Evolutionary conservation across 2,888 invertebrate genomes (phyloP).

Genomic region (Xanthostigma xanthostigma): DNA sequence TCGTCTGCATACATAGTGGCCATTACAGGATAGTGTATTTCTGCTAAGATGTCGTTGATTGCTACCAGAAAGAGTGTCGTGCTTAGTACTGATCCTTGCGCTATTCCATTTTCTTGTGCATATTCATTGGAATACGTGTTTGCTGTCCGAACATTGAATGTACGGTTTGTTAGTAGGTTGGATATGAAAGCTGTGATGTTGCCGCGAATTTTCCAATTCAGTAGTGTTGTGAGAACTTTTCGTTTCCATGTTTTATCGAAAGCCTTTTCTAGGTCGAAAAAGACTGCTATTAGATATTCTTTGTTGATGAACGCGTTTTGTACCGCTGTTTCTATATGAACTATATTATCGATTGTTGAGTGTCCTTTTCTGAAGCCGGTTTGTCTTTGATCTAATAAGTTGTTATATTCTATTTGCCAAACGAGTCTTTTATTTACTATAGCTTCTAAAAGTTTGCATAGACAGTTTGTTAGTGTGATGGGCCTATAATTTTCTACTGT

Average conservation of each 20-base stretch:
- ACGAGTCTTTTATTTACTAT: slow-evolving; percentile 4
- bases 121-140: not conserved
- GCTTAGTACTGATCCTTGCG: not conserved
- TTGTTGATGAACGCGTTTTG: slow-evolving; percentile 8
- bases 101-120: not conserved
- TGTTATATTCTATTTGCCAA: slow-evolving; percentile 9
- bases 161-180: slow-evolving; percentile 9
- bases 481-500: slow-evolving; percentile 3
- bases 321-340: slow-evolving; percentile 8
- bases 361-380: slow-evolving; percentile 9
- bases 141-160: not conserved
- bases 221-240: slow-evolving; percentile 8
- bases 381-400: slow-evolving; percentile 9
- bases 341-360: slow-evolving; percentile 11
- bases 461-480: slow-evolving; percentile 5
- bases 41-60: not conserved
- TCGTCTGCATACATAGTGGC: slow-evolving; percentile 3
- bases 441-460: slow-evolving; percentile 4
- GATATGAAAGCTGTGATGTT: slow-evolving; percentile 6
- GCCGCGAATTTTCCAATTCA: slow-evolving; percentile 6
- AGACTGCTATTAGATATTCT: slow-evolving; percentile 10
- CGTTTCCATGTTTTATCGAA: slow-evolving; percentile 11
- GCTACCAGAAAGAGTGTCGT: not conserved
- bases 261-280: slow-evolving; percentile 12
- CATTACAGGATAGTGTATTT: not conserved